Evolutionary conservation across 64 coral and sea anemone genomes (phyloP).

Genomic region (Stylophora pistillata): DNA sequence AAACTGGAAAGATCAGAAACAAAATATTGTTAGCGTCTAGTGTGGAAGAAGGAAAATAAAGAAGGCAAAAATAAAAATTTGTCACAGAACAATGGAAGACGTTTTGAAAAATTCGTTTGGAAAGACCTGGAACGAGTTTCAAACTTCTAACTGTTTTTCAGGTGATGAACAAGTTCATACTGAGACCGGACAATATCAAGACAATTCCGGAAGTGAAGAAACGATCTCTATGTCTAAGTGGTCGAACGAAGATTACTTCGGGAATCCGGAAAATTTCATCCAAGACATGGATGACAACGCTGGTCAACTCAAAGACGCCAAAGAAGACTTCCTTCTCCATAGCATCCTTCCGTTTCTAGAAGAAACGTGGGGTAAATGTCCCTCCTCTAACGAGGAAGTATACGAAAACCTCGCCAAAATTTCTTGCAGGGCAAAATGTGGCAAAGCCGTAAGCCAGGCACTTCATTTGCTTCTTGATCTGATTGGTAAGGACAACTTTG

Average conservation of each 20-base stretch:
- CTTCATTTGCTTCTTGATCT: background rate
- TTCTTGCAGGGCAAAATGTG: background rate
- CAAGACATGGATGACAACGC: background rate
- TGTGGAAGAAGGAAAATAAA: too few relatives aligned
- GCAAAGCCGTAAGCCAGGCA: background rate
- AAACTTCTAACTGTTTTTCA: background rate
- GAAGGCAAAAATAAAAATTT: too few relatives aligned
- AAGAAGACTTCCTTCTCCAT: background rate
- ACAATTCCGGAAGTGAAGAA: background rate
- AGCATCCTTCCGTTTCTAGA: background rate
- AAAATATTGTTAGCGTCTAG: too few relatives aligned
- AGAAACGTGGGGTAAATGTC: background rate
- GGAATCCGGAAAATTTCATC: background rate
- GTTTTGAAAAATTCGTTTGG: too few relatives aligned
- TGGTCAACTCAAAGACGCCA: background rate
- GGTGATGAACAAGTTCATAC: background rate
- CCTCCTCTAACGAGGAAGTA: background rate
- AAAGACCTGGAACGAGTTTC: too few relatives aligned
- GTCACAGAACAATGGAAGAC: too few relatives aligned
- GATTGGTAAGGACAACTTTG: constrained; percentile 5
- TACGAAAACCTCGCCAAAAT: background rate
- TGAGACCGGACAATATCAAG: background rate
- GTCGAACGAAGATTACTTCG: background rate
- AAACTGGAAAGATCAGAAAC: too few relatives aligned
- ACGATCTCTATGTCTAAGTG: background rate